These are phyloP conservation scores for Prochilodus magdalenae DNA, from an alignment of 2,113 vertebrate species.

Conservation along the genomic window DNA sequence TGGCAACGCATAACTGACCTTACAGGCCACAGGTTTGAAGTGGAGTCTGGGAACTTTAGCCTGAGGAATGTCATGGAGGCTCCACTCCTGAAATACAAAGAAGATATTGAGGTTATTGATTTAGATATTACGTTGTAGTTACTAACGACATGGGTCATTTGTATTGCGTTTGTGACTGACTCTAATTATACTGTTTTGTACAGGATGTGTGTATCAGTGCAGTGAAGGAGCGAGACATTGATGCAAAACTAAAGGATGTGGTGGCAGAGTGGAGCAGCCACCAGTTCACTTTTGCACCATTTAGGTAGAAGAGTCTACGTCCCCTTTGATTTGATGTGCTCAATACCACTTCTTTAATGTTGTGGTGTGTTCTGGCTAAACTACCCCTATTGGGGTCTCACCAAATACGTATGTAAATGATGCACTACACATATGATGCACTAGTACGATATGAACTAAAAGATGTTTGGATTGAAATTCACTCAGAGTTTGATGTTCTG, in stretches of 20 bases:
- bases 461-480: too few species aligned
- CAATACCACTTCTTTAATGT: background rate
- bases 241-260: constrained; percentile 81
- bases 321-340: background rate
- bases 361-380: too few species aligned
- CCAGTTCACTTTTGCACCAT: constrained; percentile 74
- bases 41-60: constrained; percentile 77
- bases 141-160: background rate
- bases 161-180: background rate
- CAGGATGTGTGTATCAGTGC: constrained; percentile 86
- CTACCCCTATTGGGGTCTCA: too few species aligned
- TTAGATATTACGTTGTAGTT: background rate
- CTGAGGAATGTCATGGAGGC: constrained; percentile 82
- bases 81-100: constrained; percentile 79
- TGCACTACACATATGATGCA: too few species aligned
- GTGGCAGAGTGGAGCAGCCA: constrained; percentile 80
- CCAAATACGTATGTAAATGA: too few species aligned
- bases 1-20: constrained; percentile 80
- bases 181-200: background rate
- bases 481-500: too few species aligned
- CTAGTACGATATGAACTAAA: too few species aligned
- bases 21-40: constrained; percentile 78
- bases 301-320: constrained; percentile 25
- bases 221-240: constrained; percentile 85
- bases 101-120: constrained; percentile 82